Evolutionary conservation across 2,113 vertebrate genomes (phyloP).

Genomic region (Hirundichthys speculiger): DNA sequence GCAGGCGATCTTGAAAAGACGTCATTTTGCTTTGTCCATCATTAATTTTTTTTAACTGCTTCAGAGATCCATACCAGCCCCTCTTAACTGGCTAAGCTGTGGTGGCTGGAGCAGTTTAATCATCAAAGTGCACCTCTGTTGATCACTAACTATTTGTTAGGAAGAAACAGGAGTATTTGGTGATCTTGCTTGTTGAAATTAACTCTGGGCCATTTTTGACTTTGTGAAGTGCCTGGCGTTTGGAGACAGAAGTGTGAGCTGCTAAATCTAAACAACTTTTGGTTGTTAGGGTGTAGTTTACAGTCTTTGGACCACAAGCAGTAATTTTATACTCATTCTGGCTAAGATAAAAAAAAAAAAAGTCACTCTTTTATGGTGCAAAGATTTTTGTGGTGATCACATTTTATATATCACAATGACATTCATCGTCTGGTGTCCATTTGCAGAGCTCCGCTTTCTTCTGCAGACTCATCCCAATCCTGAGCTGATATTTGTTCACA

Average conservation of each 20-base stretch:
- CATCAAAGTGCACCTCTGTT: background rate
- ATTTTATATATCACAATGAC: slow-evolving; percentile 2
- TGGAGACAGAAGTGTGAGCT: background rate
- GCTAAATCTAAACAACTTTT: background rate
- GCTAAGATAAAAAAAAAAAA: background rate
- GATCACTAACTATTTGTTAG: background rate
- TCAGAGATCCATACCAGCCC: too few species aligned
- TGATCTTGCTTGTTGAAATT: background rate
- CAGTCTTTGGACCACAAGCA: background rate
- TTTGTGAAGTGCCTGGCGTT: too few species aligned
- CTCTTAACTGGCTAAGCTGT: background rate
- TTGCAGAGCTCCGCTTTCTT: too few species aligned
- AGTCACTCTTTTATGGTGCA: slow-evolving; percentile 2
- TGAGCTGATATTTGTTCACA: background rate
- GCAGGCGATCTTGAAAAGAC: too few species aligned
- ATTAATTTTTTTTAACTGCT: too few species aligned
- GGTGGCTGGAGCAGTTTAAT: background rate
- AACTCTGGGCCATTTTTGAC: too few species aligned
- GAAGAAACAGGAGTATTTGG: background rate
- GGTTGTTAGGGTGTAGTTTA: background rate
- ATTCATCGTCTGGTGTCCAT: background rate
- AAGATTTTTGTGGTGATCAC: background rate
- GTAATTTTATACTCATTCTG: slow-evolving; percentile 2
- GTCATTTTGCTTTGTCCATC: too few species aligned
- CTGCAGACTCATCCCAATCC: too few species aligned